Percentiles rank a stretch among this genome's conserved stretches.
phyloP scores from a whole-genome alignment of 2,113 vertebrate genomes.

The Reinhardtius hippoglossoides region DNA sequence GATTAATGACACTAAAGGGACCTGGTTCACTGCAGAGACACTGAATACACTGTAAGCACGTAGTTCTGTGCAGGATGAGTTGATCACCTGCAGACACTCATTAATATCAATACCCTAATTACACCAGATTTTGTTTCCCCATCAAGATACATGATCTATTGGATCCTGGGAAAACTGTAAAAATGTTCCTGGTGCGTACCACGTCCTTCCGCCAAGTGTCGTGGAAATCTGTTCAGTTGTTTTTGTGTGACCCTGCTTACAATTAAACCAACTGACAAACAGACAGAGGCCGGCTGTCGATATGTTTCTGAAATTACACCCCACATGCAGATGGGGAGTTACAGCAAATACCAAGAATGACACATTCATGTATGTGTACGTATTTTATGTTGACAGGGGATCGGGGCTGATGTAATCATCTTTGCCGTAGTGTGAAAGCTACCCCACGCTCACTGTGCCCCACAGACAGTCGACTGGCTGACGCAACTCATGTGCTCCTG shows the following conservation, averaged over 20 bases:
- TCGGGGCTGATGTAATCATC: constrained; percentile 65
- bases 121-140: too few species aligned
- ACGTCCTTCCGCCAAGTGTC: too few species aligned
- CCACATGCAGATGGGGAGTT: constrained; percentile 1
- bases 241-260: too few species aligned
- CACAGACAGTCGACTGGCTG: constrained; percentile 41
- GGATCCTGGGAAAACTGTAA: too few species aligned
- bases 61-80: neutral
- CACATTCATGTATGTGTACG: neutral
- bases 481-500: constrained; percentile 46
- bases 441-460: neutral
- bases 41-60: constrained; percentile 5
- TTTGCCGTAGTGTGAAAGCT: constrained; percentile 46
- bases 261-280: too few species aligned
- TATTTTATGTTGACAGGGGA: constrained; percentile 14
- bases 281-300: too few species aligned
- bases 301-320: neutral
- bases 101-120: too few species aligned
- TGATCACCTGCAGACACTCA: neutral
- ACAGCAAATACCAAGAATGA: neutral
- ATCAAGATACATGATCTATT: too few species aligned
- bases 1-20: constrained; percentile 41
- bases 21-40: constrained; percentile 5
- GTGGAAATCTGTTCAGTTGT: too few species aligned
- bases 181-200: too few species aligned